phyloP scores from a whole-genome alignment of 2,113 vertebrate species.

The Phaetusa simplex region DNA sequence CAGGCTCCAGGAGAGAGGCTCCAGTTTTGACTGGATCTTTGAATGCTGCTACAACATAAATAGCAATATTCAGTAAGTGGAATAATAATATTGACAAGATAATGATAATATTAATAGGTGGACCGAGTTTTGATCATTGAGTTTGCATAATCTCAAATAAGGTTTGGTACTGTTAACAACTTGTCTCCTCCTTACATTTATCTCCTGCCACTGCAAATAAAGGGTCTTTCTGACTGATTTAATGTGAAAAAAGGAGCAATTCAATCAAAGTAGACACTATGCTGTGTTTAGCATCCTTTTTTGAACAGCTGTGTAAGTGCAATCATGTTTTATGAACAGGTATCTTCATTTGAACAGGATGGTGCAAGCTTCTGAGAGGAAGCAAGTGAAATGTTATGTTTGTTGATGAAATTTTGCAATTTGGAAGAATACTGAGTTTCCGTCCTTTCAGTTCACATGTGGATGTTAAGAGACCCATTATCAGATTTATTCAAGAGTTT shows the following conservation, averaged over 20 bases:
- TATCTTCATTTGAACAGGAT: neutral
- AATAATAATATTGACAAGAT: neutral
- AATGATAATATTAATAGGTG: neutral
- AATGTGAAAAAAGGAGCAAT: neutral
- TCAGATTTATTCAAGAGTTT: neutral
- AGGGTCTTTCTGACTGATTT: neutral
- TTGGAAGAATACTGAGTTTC: neutral
- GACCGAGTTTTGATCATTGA: neutral
- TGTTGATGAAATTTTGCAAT: neutral
- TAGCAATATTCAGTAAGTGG: neutral
- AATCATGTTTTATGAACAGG: neutral
- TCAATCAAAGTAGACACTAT: neutral
- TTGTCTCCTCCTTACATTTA: neutral
- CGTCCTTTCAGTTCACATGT: neutral
- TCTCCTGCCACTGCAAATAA: neutral
- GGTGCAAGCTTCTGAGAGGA: neutral
- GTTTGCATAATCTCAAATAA: neutral
- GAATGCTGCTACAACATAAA: neutral
- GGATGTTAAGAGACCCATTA: neutral
- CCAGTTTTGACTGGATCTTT: neutral
- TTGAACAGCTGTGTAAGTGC: neutral
- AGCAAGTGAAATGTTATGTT: neutral
- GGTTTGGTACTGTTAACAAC: neutral
- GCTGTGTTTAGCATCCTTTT: neutral
- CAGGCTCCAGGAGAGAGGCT: neutral